Base-by-base conservation (phyloP, 23 tunicate genomes). In the Oikopleura dioica region DNA sequence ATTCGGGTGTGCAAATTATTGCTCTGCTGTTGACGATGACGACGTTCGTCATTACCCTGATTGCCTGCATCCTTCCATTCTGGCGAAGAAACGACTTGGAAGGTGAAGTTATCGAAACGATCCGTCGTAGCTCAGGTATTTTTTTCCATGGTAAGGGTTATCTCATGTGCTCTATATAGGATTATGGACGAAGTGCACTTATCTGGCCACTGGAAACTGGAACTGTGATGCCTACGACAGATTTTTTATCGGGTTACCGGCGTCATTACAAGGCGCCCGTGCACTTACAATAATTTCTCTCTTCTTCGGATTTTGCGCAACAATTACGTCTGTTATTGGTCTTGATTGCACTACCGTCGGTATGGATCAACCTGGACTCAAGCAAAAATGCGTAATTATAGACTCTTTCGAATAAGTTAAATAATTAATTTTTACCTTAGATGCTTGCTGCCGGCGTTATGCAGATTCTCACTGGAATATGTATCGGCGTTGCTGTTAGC, bases 191-290 rank as follows among this genome's bases (percentile, higher is more conserved):
- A 55, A 81, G 31, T 89, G 96, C 63, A 84, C 86, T 1, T 50
- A 37, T 16, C 84, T 84, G 63, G 83, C 89, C 21, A 89, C 96
- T 36, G 96, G 96, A 2, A 51, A 82, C 28, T 84, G 86, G 86
- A 76, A 88, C 1, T 89, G 96, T 77, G 86, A 89, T 76, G 86
- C 76, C 37, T 89, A 89, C 78, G 96, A 89, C 37, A 69, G 89
- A 21, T 82, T 84, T 79, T 89, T 89, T 51, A 59, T 89, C 77
- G 96, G 96, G n/a, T 81, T 89, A 26, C 72, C 72, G 72, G 72
- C 72, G 72, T 23, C 89, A 32, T 55, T 89, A 4, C 96, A 89
- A 86, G 96, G 81, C 59, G 26, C 1, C 26, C 0, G 35, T 29
- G 37, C 37, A 35, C 37, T 31, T 23, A 79, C 83, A 4, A 76